Conservation (phyloP, 2,797 vertebrate genomes). For the Mionectes olivaceus region DNA sequence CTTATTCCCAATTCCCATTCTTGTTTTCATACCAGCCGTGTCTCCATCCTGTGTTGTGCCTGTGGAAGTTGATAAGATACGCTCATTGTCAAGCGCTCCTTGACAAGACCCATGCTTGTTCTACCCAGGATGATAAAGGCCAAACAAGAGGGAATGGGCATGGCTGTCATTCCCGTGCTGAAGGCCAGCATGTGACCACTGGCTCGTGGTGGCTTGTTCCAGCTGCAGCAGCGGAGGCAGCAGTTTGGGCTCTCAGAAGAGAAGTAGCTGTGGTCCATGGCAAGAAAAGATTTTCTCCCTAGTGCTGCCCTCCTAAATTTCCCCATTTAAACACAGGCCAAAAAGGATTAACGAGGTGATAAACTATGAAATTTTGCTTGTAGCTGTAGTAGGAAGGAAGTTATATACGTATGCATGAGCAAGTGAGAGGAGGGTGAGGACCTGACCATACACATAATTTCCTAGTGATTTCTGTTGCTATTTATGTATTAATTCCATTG, state of each 20-base stretch:
- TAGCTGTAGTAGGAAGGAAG: not conserved
- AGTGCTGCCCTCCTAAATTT: not conserved
- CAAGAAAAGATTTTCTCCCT: not conserved
- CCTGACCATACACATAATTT: not conserved
- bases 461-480: not conserved
- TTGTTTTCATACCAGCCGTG: not conserved
- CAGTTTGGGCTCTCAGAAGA: not conserved
- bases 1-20: not conserved
- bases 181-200: fast-evolving
- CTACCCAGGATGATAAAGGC: not conserved
- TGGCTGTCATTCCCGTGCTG: not conserved
- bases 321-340: not conserved
- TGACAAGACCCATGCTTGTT: not conserved
- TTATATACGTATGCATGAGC: not conserved
- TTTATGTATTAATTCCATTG: not conserved
- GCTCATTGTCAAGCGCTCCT: not conserved
- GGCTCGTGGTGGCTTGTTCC: fast-evolving
- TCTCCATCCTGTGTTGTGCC: not conserved
- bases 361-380: not conserved
- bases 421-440: not conserved
- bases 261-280: not conserved
- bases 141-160: not conserved
- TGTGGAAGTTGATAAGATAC: not conserved
- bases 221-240: not conserved
- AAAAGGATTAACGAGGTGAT: not conserved